These are phyloP conservation scores for Nephila pilipes DNA, from an alignment of 1,140 invertebrate genomes.

Conservation along the genomic window DNA sequence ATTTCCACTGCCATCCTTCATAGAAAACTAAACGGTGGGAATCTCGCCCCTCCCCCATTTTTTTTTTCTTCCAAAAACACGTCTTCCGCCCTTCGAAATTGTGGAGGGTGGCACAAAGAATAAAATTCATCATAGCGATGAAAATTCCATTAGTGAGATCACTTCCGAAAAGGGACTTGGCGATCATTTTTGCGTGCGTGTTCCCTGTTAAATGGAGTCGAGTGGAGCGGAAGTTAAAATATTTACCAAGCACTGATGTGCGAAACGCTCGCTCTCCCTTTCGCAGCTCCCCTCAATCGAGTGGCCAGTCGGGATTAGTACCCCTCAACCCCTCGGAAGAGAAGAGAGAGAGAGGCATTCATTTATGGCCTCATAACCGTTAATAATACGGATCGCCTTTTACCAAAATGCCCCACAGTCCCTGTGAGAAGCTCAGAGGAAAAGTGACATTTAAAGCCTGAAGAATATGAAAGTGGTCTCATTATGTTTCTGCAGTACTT, in stretches of 20 bases:
- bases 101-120: constrained; percentile 1
- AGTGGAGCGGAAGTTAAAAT: constrained; percentile 70
- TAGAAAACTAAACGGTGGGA: constrained; percentile 7
- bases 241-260: constrained; percentile 75
- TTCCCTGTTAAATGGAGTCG: constrained; percentile 55
- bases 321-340: constrained; percentile 38
- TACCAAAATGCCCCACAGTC: constrained; percentile 47
- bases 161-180: constrained; percentile 11
- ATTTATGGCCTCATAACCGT: constrained; percentile 77
- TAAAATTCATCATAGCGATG: constrained; percentile 66
- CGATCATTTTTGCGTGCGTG: constrained; percentile 13
- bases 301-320: constrained; percentile 73
- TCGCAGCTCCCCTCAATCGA: constrained; percentile 7
- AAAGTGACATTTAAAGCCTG: constrained; percentile 36
- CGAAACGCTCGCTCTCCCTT: constrained; percentile 16
- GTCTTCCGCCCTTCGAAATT: not conserved
- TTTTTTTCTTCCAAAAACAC: no score
- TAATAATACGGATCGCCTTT: constrained; percentile 77
- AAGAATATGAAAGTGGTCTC: not conserved
- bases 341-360: constrained; percentile 51
- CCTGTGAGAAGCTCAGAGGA: not conserved
- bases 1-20: constrained; percentile 1
- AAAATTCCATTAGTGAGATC: constrained; percentile 72
- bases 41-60: not conserved
- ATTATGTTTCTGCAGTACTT: no score